Base-by-base conservation (phyloP, 1,140 invertebrate genomes). In the Drosophila tristis region DNA sequence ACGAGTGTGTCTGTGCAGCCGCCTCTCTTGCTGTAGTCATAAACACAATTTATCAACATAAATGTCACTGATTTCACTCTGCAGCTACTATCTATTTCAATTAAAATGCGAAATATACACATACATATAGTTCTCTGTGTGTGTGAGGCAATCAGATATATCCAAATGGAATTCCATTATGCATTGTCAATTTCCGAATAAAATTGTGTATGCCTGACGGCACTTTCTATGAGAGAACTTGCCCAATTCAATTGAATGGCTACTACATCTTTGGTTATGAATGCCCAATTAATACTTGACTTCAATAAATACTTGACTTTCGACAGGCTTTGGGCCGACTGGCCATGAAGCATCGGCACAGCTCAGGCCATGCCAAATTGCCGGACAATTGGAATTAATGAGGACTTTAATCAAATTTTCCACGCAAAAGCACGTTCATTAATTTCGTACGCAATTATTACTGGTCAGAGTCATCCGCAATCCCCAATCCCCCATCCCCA, bases 381-480 rank as follows among this genome's bases (percentile, higher is more conserved):
- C 68, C 71, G 65, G 44, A 84, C 84, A 87, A 89, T 84, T 76
- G 75, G 67, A 84, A 87, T 87, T 89, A 87, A 87, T 87, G 84
- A 87, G 72, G 59, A 58, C 72, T 84, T 89, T 87, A 87, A 87
- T 87, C 84, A 87, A 87, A 87, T 87, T 87, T 89, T 64, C 75
- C 58, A 68, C 79, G 65, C 84, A 70, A 71, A 79, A 89, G 80
- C 80, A 84, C 75, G 76, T 89, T 87, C 84, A 87, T 87, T 89
- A 87, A 87, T 89, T 89, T 89, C 63, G 79, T 79, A 77, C 79
- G 84, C 84, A 87, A 89, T 87, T 84, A 87, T 89, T 84, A 77
- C 64, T 42, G 39, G 23, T 39, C 49, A 74, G 79, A 67, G 74
- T 60, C 53, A 39, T 26, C 13, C 23, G n/a, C 51, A 13, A 16